A percentile compares a stretch with the other conserved stretches of the same genome.
phyloP scores from a whole-genome alignment of 1,140 invertebrate species.

The Yoshiicerus persimilis region DNA sequence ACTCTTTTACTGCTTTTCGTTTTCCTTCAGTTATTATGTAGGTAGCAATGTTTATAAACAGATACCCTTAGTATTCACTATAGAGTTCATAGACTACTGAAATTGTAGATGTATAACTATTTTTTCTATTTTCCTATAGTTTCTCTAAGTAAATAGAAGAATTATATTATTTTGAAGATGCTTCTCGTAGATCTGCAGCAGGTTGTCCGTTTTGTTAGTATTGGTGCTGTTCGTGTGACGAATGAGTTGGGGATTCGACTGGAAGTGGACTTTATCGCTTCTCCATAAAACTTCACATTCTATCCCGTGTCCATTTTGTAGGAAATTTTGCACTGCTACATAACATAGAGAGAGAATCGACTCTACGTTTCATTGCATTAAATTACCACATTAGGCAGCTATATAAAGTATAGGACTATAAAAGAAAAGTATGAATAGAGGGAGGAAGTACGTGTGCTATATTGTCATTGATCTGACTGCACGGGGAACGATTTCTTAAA shows the following conservation, averaged over 20 bases:
- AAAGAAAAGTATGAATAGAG: not conserved
- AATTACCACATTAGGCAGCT: not conserved
- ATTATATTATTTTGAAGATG: not conserved
- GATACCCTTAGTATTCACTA: not conserved
- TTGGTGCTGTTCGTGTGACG: slow-evolving; percentile 9
- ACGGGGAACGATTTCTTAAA: too few species aligned
- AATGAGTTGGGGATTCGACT: slow-evolving; percentile 13
- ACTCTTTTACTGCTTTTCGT: not conserved
- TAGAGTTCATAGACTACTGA: not conserved
- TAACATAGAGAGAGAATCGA: not conserved
- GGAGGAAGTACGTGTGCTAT: not conserved
- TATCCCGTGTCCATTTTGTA: not conserved
- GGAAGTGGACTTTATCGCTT: slow-evolving; percentile 26
- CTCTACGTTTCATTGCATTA: not conserved
- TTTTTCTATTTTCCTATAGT: too few species aligned
- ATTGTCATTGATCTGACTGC: not conserved
- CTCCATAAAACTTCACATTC: slow-evolving; percentile 7
- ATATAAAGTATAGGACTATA: not conserved
- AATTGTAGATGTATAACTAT: too few species aligned
- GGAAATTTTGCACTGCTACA: not conserved
- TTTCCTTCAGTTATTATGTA: not conserved
- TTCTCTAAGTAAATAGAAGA: too few species aligned
- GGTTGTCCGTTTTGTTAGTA: not conserved
- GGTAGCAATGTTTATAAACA: not conserved
- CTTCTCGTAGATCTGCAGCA: not conserved